Evolutionary conservation across 1,140 invertebrate genomes (phyloP).

Genomic region (Monochamus saltuarius): DNA sequence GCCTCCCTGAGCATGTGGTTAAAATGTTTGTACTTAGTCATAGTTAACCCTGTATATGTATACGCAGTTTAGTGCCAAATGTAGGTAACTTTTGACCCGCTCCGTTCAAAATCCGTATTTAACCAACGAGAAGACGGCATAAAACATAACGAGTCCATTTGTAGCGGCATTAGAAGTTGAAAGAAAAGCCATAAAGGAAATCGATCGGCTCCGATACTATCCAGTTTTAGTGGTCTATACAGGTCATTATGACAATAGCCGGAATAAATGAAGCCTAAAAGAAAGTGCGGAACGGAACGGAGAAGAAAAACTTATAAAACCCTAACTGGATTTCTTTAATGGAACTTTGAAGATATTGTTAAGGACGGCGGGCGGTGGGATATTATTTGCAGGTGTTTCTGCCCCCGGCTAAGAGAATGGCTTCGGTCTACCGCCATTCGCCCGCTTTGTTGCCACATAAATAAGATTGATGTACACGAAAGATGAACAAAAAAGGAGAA

Average conservation of each 20-base stretch:
- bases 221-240: constrained; percentile 15
- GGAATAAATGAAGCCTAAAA: constrained; percentile 29
- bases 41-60: no score
- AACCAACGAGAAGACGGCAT: no score
- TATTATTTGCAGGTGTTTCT: constrained; percentile 38
- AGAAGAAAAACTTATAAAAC: constrained; percentile 29
- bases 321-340: constrained; percentile 33
- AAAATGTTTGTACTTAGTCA: no score
- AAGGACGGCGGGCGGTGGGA: constrained; percentile 22
- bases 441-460: constrained; percentile 52
- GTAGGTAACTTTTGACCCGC: no score
- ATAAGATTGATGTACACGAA: constrained; percentile 47
- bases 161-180: no score
- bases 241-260: constrained; percentile 27
- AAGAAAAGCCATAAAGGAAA: constrained; percentile 2
- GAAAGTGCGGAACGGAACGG: constrained; percentile 13
- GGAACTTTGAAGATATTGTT: constrained; percentile 30
- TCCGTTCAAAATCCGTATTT: no score
- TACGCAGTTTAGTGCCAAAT: no score
- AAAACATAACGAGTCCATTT: no score
- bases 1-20: no score
- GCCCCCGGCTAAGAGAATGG: constrained; percentile 31
- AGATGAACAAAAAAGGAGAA: constrained; percentile 33
- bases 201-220: constrained; percentile 11
- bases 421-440: constrained; percentile 40